Evolutionary conservation across 1,140 invertebrate species (phyloP), one percentile per base, ranked within the genome.

Genomic region (Nasonia vitripennis): DNA sequence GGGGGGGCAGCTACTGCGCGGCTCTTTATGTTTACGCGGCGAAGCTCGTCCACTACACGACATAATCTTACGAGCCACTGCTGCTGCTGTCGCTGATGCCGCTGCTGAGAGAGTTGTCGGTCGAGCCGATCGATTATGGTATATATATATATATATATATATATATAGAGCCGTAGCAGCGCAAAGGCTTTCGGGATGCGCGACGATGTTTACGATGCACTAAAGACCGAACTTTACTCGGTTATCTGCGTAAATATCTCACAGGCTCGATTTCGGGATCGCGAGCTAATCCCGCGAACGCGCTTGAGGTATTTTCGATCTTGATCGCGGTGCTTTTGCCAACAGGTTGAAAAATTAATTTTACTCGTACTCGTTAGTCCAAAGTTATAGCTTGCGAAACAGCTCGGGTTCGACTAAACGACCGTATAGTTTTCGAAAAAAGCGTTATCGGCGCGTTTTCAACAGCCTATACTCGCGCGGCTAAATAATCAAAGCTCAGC

Each of bases 191-290:
- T 62, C 55, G 55, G 55, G 55, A 62, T n/a, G 17, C 55, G 55
- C 55, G 55, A 62, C 55, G 80, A 82, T 74, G 71, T 74, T 82
- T 74, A 74, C 71, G 80, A 82, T 55, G 80, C 17, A 51, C 41
- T 12, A 73, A 81, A 41, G 11, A n/a, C n/a, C 37, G 17, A 62
- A 62, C 20, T 62, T 62, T 62, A 20, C 55, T 20, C 55, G 55
- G 17, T 2, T 62, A 62, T 62, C 55, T n/a, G 20, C 55, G 55
- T 62, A 62, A 62, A 62, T 62, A 62, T 62, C 55, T 62, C 14
- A 0, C 6, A 62, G 55, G 20, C 4, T 62, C 55, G 55, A n/a
- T 62, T 62, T 20, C 17, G 41, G 41, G 9, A 45, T 10, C 41
- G 41, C 41, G 41, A 45, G 41, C 41, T 45, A 45, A 45, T 45